A percentile compares a stretch with the other conserved stretches of the same genome.
Evolutionary conservation across 2,888 invertebrate species (phyloP).

Genomic region (Drosophila anomalata): DNA sequence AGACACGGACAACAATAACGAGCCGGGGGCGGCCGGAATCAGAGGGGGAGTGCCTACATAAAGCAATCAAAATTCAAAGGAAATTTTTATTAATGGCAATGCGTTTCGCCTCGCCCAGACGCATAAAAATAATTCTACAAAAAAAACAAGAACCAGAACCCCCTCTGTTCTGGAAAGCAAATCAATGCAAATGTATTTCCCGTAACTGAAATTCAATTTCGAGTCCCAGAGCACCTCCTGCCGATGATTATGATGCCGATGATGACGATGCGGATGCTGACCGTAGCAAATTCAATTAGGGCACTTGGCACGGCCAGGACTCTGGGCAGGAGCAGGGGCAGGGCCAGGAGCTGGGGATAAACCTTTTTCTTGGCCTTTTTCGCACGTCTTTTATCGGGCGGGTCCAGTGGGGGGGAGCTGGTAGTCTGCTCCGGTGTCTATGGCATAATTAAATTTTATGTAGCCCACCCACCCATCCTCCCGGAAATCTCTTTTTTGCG

Average conservation of each 20-base stretch:
- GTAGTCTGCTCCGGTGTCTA: conserved; percentile 47
- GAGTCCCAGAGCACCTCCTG: conserved; percentile 57
- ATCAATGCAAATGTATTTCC: conserved; percentile 80
- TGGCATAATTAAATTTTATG: conserved; percentile 74
- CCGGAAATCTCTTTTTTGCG: conserved; percentile 42
- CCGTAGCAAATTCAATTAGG: conserved; percentile 79
- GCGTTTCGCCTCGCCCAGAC: conserved; percentile 66
- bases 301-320: conserved; percentile 55
- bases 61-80: conserved; percentile 80
- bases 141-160: neutral
- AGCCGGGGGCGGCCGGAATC: conserved; percentile 19
- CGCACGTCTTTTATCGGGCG: conserved; percentile 38
- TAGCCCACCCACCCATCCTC: conserved; percentile 14
- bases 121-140: conserved; percentile 65
- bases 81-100: conserved; percentile 80
- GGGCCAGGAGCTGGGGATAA: conserved; percentile 31
- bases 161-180: conserved; percentile 44
- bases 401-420: conserved; percentile 2
- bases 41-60: conserved; percentile 47
- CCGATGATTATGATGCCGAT: conserved; percentile 41
- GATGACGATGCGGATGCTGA: conserved; percentile 51
- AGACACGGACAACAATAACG: conserved; percentile 53
- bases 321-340: neutral
- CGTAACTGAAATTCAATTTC: conserved; percentile 76
- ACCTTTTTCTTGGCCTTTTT: conserved; percentile 63